Base-by-base conservation (phyloP, 1,140 invertebrate species). In the Globodera ellingtonae region DNA sequence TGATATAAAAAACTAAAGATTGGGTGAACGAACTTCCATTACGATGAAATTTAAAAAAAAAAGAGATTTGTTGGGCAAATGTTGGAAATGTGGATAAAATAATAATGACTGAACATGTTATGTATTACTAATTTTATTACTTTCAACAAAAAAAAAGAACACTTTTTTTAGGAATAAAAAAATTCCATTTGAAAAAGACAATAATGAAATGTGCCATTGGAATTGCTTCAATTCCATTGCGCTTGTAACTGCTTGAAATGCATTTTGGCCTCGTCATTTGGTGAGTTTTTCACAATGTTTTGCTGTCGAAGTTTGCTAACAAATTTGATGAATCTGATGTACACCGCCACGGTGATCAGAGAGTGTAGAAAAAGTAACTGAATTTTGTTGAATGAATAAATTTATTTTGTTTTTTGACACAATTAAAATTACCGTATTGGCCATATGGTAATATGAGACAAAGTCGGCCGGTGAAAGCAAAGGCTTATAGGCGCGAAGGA, bases 281-380 rank as follows among this genome's bases (percentile, higher is more conserved):
- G 21, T 74, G 62, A 9, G 4, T n/a, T 21, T 67, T 67, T 44
- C n/a, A 44, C 66, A 7, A 46, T 35, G 56, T 3, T 65, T 9
- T 8, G 56, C 18, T 4, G 21, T 75, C 24, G 56, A 62, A 8
- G 4, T 65, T 21, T 65, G 44, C 46, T 75, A 6, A 75, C 66
- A 62, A 35, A 75, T 21, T 75, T 75, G 66, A 75, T n/a, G 46
- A 66, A 75, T n/a, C 74, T 24, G 24, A 75, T 75, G 46, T 75
- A 75, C 35, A 75, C 74, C 46, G 52, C 56, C 3, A 75, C 9
- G 47, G 74, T 56, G 15, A 62, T 46, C 18, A 46, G 9, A n/a
- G n/a, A 65, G 46, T 75, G 74, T 46, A 75, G 46, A 46, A 75
- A 69, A 47, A 75, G 35, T n/a, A 75, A 35, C 74, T 75, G 46